phyloP scores from a whole-genome alignment of 2,797 vertebrate species.

The Hemibagrus guttatus region DNA sequence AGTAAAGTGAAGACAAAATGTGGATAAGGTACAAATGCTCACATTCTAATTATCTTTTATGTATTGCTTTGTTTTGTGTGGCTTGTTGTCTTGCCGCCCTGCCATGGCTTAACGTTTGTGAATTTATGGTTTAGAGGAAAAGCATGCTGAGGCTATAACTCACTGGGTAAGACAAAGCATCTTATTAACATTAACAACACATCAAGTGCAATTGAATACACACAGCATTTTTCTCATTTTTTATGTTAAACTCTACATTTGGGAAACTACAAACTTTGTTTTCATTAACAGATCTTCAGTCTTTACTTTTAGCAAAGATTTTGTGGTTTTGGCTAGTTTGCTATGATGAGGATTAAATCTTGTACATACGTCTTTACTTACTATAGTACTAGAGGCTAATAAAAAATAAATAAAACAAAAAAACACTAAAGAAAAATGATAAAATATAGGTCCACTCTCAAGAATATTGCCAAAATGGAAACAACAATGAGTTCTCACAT shows the following conservation, averaged over 20 bases:
- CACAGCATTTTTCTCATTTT: conserved; percentile 2
- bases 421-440: conserved; percentile 7
- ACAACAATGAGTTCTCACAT: conserved; percentile 6
- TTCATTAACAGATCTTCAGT: neutral
- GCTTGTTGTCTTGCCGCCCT: conserved; percentile 47
- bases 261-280: conserved; percentile 6
- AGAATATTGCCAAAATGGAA: conserved; percentile 18
- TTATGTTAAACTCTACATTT: conserved; percentile 8
- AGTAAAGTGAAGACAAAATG: conserved; percentile 60
- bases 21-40: conserved; percentile 71
- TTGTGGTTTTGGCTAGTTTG: neutral
- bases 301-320: neutral
- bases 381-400: neutral
- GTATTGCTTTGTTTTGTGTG: conserved; percentile 64
- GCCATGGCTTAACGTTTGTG: conserved; percentile 77
- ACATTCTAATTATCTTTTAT: conserved; percentile 74
- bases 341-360: neutral
- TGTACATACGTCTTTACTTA: neutral
- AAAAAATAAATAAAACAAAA: neutral
- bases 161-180: conserved; percentile 71
- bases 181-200: conserved; percentile 76
- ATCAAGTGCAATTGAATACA: conserved; percentile 33
- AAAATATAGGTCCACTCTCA: neutral
- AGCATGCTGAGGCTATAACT: conserved; percentile 74
- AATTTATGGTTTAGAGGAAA: conserved; percentile 73